Conservation (phyloP, 2,113 vertebrate species). For the Columba janthina region DNA sequence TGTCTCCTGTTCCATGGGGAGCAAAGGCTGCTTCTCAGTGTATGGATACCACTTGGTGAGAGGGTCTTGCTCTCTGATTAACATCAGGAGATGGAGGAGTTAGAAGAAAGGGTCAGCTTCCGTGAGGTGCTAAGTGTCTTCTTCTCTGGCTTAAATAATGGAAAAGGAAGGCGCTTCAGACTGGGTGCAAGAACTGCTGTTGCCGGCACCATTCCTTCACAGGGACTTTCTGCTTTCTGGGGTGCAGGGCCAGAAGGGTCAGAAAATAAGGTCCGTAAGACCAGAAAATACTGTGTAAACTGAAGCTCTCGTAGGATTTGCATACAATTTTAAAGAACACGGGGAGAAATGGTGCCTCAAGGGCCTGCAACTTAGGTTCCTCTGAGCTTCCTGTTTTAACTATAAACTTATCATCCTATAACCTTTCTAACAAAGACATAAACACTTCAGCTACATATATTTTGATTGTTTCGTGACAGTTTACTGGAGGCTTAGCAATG, state of each 20-base stretch:
- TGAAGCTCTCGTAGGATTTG: not conserved
- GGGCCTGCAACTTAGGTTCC: constrained; percentile 52
- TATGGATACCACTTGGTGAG: not conserved
- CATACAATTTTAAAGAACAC: constrained; percentile 17
- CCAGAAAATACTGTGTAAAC: constrained; percentile 18
- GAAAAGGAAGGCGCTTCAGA: not conserved
- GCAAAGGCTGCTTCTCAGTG: not conserved
- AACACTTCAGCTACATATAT: constrained; percentile 80
- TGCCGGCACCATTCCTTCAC: not conserved
- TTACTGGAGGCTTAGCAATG: constrained; percentile 82
- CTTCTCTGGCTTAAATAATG: not conserved
- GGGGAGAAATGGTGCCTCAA: constrained; percentile 15
- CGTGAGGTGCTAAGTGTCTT: not conserved
- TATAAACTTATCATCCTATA: constrained; percentile 78
- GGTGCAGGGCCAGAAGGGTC: not conserved
- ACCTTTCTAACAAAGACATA: constrained; percentile 84
- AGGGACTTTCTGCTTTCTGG: constrained; percentile 5
- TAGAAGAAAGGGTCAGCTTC: not conserved
- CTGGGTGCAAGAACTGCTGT: not conserved
- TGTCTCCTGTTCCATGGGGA: accelerated
- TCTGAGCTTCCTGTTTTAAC: constrained; percentile 60
- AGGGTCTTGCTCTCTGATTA: not conserved
- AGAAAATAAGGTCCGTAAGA: not conserved
- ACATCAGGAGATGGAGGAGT: not conserved
- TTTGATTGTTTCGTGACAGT: constrained; percentile 81